Base-by-base conservation (phyloP, 2,888 invertebrate genomes). In the Caenorhabditis sp. region DNA sequence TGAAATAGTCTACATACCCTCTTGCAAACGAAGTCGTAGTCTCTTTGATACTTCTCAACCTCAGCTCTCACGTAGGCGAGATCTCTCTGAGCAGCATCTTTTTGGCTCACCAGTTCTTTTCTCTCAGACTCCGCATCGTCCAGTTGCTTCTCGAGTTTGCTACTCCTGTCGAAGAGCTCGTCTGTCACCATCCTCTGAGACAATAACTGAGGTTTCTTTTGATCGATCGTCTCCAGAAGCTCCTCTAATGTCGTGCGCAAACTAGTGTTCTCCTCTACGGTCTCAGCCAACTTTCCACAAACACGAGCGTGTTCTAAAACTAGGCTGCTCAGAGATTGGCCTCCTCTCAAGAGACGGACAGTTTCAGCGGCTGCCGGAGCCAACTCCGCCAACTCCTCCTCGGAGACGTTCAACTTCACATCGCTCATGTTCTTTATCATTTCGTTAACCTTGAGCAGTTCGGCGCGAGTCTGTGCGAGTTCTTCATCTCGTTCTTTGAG, bases 311-410 rank as follows among this genome's bases (percentile, higher is more conserved):
- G 84, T 61, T 86, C 85, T 0, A 73, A 43, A 30, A 55, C 37
- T 20, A 68, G 26, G 9, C 78, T 70, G 17, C 86, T 82, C 13
- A 86, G 59, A 0, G 85, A 80, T 35, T 79, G 77, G n/a, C 82
- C 83, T n/a, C 81, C 82, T 56, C 78, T 81, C 45, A 86, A 46
- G 24, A 84, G 74, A 13, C 74, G 56, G 41, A 82, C 78, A n/a
- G 86, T 85, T 15, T 82, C 82, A 2, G 86, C 86, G 2, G 86
- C 86, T 13, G 84, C 83, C 1, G 86, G 86, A 17, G 84, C 84
- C 8, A 85, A 56, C 22, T 76, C 68, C 9, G 85, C 72, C 1
- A 83, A 48, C 45, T 82, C 82, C 20, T 82, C 81, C 39, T 83
- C 83, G 8, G 83, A 73, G 1, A 82, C 58, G 39, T 78, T 81